Base-by-base conservation (phyloP, 2,113 vertebrate genomes). In the Pollimyrus isidori region DNA sequence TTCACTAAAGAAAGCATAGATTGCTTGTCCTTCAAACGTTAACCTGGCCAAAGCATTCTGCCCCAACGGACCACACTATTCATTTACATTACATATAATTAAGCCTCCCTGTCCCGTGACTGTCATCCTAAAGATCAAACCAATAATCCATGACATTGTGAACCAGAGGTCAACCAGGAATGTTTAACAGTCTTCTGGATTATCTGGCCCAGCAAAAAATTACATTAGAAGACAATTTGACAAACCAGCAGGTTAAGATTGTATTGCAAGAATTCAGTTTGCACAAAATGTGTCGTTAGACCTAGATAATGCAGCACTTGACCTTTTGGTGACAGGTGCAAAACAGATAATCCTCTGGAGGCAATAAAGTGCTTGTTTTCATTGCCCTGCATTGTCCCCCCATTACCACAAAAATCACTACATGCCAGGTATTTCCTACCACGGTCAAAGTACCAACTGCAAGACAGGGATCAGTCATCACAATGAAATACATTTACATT, bases 11-110 rank as follows among this genome's bases (percentile, higher is more conserved):
- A 46, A 84, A 84, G 82, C 42, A 84, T 23, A 46, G 45, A 46
- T 42, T 48, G 45, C 82, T n/a, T 48, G 82, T 84, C 82, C 82
- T 84, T 84, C 82, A 84, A 84, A 84, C 10, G 21, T 84, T 48
- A 84, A 46, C 82, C 82, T 45, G 45, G 42, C 82, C 45, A 13
- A 4, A 84, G 39, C 45, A 46, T 48, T 11, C 39, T 84, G 23
- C 82, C 82, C 82, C 17, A 10, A 6, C 45, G 45, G 19, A 84
- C 4, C 45, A 0, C 82, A 84, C 48, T 48, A 84, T n/a, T 23
- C 19, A 84, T 69, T 30, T 84, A 45, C 82, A 84, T 69, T 30
- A 69, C 3, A 10, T n/a, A 46, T 48, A 84, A 84, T 84, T 84
- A 84, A 84, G 39, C 82, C 46, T 10, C 39, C 45, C 39, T 46